Base-by-base conservation (phyloP, 2,797 vertebrate genomes). In the Xenentodon cancila region DNA sequence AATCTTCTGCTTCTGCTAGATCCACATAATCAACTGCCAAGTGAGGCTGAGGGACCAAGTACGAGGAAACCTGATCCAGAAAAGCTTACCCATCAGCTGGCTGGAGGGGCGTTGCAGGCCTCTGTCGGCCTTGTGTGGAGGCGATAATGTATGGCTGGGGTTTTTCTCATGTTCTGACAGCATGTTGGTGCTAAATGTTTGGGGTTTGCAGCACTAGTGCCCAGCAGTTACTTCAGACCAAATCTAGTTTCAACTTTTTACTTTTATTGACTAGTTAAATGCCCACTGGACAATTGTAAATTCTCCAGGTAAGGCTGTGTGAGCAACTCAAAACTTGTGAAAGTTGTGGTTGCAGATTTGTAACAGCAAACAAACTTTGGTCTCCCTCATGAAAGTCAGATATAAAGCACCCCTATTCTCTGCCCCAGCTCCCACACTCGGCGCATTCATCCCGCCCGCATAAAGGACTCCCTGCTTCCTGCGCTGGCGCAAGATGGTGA, bases 21-120 rank as follows among this genome's bases (percentile, higher is more conserved):
- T 59, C 34, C 25, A 19, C 15, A 52, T 72, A 74, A 47, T n/a
- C 73, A 51, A 68, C 65, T 48, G 58, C 68, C 50, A 59, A 71
- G 53, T 48, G 46, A 71, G 58, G 53, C 64, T 50, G 34, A 62
- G 64, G 59, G 63, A 78, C 63, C 53, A 27, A 52, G 53, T 45
- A 67, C 62, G 62, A 34, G 45, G 73, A 64, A 71, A 56, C 69
- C 73, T 67, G 79, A 79, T 82, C 69, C 77, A 71, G 69, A 57
- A 46, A 63, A 63, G 75, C 64, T 87, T 67, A 73, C 62, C 61
- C 62, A 53, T 82, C 81, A 73, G 67, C 73, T 56, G 73, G 62
- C 63, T 73, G 43, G 17, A 52, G 67, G 47, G 48, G 42, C 71
- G 61, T 57, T 37, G 27, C 54, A 61, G 59, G 62, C 54, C 57